phyloP scores from a whole-genome alignment of 2,113 vertebrate species.

The Oncorhynchus gorbuscha region DNA sequence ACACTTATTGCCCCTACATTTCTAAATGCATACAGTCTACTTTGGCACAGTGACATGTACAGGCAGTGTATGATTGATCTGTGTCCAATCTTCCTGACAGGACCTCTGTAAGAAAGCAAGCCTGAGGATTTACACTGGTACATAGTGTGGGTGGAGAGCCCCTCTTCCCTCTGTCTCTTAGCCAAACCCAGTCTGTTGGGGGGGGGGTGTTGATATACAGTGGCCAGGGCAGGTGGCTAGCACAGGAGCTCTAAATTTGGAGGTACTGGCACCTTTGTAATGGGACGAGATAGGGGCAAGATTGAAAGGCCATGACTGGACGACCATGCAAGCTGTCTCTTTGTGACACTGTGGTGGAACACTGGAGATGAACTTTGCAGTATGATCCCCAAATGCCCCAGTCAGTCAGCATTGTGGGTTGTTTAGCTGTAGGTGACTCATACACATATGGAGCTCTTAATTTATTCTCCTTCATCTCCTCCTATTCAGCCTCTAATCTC shows the following conservation, averaged over 20 bases:
- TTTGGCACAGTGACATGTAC: constrained; percentile 29
- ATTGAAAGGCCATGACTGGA: constrained; percentile 37
- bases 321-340: constrained; percentile 6
- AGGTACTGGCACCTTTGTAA: constrained; percentile 53
- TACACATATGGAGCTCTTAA: too few species aligned
- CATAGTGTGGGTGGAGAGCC: constrained; percentile 39
- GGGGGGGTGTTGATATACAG: constrained; percentile 44
- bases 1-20: not conserved
- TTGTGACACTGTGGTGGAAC: constrained; percentile 29
- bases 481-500: too few species aligned
- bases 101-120: constrained; percentile 29
- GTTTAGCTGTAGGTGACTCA: too few species aligned
- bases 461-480: too few species aligned
- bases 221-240: constrained; percentile 52
- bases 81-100: constrained; percentile 30
- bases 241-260: constrained; percentile 59
- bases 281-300: constrained; percentile 29
- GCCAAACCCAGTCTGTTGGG: constrained; percentile 13
- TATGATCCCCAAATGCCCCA: constrained; percentile 9
- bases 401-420: not conserved
- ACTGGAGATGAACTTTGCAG: not conserved
- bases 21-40: not conserved
- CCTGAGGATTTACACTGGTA: constrained; percentile 51
- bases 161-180: not conserved
- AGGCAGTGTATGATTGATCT: constrained; percentile 30